Evolutionary conservation across 2,113 vertebrate species (phyloP).

Genomic region (Oostethus manadensis): DNA sequence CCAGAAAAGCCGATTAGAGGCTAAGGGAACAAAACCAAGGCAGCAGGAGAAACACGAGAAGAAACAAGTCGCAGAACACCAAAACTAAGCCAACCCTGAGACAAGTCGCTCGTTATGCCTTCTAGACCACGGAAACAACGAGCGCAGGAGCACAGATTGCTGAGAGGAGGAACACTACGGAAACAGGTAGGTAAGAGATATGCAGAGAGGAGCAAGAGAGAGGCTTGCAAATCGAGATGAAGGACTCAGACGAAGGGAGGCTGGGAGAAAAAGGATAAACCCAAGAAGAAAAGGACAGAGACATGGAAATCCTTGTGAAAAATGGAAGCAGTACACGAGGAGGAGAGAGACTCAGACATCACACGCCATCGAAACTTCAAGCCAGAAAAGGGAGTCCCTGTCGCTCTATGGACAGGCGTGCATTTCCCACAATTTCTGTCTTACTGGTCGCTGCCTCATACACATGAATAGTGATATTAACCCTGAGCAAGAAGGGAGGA

Average conservation of each 20-base stretch:
- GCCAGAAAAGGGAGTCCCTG: constrained; percentile 11
- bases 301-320: not conserved
- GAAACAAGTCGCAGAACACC: constrained; percentile 40
- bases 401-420: not conserved
- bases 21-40: constrained; percentile 56
- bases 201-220: not conserved
- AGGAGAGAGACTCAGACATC: not conserved
- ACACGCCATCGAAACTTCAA: constrained; percentile 20
- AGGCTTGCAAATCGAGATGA: constrained; percentile 15
- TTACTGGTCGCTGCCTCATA: not conserved
- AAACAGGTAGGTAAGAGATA: constrained; percentile 10
- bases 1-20: constrained; percentile 64
- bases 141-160: constrained; percentile 24
- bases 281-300: not conserved
- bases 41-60: constrained; percentile 32
- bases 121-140: constrained; percentile 35
- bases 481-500: constrained; percentile 2
- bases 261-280: not conserved
- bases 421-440: not conserved
- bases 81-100: constrained; percentile 53
- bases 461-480: not conserved
- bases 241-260: not conserved
- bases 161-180: constrained; percentile 15
- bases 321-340: not conserved
- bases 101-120: constrained; percentile 44